These are phyloP conservation scores for Puntigrus tetrazona DNA, from an alignment of 2,113 vertebrate species.

Conservation along the genomic window DNA sequence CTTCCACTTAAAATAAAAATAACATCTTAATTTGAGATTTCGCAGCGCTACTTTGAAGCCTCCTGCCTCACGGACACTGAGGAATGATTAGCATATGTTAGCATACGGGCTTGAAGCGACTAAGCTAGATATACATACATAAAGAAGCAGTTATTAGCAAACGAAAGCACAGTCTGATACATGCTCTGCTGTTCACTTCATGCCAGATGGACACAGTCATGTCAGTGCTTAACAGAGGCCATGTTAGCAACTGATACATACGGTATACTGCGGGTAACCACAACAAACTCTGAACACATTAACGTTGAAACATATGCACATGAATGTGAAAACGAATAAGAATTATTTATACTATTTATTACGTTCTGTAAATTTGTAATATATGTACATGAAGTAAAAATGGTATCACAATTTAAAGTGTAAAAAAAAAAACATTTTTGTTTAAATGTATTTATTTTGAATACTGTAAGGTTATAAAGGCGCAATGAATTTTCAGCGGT, in stretches of 20 bases:
- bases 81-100: conserved; percentile 68
- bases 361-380: too few relatives aligned
- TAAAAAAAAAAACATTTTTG: too few relatives aligned
- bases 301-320: neutral
- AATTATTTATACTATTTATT: too few relatives aligned
- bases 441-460: too few relatives aligned
- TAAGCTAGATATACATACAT: conserved; percentile 67
- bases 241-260: conserved; percentile 27
- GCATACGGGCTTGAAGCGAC: conserved; percentile 49
- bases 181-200: conserved; percentile 67
- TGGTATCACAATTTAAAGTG: too few relatives aligned
- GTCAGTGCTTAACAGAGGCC: conserved; percentile 60
- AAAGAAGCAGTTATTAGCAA: conserved; percentile 69
- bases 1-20: conserved; percentile 39
- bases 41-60: conserved; percentile 65
- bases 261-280: neutral
- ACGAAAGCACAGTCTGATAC: conserved; percentile 65
- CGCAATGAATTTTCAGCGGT: too few relatives aligned
- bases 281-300: neutral
- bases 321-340: neutral
- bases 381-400: too few relatives aligned
- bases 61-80: conserved; percentile 58
- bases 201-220: conserved; percentile 75
- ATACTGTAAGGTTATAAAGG: too few relatives aligned
- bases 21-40: conserved; percentile 65